Base-by-base conservation (phyloP, 2,113 vertebrate species). In the Tylochromis polylepis region DNA sequence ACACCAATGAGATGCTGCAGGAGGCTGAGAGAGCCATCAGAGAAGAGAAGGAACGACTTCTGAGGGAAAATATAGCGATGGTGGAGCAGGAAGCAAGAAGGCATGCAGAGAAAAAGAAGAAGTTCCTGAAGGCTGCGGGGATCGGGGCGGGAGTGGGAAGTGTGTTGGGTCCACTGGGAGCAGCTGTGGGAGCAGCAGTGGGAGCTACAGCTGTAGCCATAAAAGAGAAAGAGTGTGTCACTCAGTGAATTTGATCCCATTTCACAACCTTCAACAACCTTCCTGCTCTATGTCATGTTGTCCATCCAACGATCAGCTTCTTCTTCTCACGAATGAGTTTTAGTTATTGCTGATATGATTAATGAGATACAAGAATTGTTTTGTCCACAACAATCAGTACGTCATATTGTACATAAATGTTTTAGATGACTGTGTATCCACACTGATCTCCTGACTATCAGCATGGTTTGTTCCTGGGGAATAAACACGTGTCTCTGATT, bases 221-320 rank as follows among this genome's bases (percentile, higher is more conserved):
- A 16, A 62, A 62, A 62, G 11, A 4, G 9, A 62, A 62, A 62
- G 29, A 62, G 5, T 62, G 59, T 34, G 59, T 62, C 31, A 62
- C 59, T 20, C 57, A 59, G 31, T 34, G 31, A 62, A 20, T 22
- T 0, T 56, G 55, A 56, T 6, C 55, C n/a, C 36, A 36, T 36
- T 1, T n/a, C n/a, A 8, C 2, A 8, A 36, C 8, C 1, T 9
- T 8, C 36, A 36, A 0, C 36, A 3, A 9, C 8, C n/a, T n/a
- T n/a, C n/a, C 36, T 36, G 36, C 36, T 36, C 36, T 36, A 9
- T 9, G 8, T 36, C 36, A 36, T 9, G 36, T 8, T 36, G 3
- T 36, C 36, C 36, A 36, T 36, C 36, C 36, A 36, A 8, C 9
- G 38, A 41, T 41, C 10, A 11, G 38, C 38, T 41, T 41, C 4